phyloP scores from a whole-genome alignment of 1,140 invertebrate species.

The Protaetia brevitarsis region DNA sequence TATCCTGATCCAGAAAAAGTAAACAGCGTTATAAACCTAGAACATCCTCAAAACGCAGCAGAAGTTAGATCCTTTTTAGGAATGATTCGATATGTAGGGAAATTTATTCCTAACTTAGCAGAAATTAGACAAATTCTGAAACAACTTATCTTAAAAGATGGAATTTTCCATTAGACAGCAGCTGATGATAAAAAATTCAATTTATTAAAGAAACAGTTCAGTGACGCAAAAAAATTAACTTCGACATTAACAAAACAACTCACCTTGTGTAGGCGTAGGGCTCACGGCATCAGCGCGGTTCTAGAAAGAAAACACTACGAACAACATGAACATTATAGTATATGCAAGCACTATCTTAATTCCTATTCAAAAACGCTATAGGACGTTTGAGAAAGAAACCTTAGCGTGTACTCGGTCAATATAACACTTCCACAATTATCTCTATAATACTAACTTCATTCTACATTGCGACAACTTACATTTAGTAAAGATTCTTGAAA shows the following conservation, averaged over 20 bases:
- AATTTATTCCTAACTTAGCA: constrained; percentile 40
- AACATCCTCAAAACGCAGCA: constrained; percentile 39
- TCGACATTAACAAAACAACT: constrained; percentile 1
- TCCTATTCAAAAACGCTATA: too few relatives aligned
- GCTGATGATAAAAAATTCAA: constrained; percentile 7
- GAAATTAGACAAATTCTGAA: constrained; percentile 25
- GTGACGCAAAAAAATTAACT: neutral
- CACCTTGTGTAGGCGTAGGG: too few relatives aligned
- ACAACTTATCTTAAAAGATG: constrained; percentile 4
- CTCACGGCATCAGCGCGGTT: too few relatives aligned
- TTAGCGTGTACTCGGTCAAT: too few relatives aligned
- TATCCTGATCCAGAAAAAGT: constrained; percentile 43
- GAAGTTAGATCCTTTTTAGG: constrained; percentile 45
- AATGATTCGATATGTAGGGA: constrained; percentile 46
- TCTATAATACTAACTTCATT: too few relatives aligned
- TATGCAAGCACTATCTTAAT: too few relatives aligned
- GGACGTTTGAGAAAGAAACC: too few relatives aligned
- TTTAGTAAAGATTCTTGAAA: too few relatives aligned
- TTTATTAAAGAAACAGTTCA: neutral
- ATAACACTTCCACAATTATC: too few relatives aligned
- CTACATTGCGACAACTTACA: too few relatives aligned
- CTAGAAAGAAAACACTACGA: too few relatives aligned
- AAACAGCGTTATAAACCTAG: constrained; percentile 43
- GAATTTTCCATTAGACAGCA: neutral
- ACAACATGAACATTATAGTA: too few relatives aligned